Evolutionary conservation across 2,113 vertebrate species (phyloP).

Genomic region (Urocolius indicus): DNA sequence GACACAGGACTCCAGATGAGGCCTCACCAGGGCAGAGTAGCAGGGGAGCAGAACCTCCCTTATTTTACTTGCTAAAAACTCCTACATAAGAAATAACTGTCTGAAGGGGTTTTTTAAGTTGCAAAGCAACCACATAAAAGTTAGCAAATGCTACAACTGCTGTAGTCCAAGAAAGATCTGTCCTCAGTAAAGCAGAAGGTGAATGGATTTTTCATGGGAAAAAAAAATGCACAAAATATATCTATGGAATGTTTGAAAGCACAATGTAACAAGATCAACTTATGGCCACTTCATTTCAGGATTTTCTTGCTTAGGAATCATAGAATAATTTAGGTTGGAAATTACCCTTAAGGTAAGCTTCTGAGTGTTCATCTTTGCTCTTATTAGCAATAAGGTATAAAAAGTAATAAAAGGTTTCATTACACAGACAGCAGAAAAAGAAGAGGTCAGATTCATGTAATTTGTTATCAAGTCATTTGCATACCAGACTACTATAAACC

Average conservation of each 20-base stretch:
- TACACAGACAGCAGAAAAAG: neutral
- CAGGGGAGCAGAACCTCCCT: neutral
- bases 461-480: neutral
- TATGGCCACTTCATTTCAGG: neutral
- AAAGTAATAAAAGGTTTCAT: neutral
- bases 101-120: neutral
- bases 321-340: neutral
- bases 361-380: neutral
- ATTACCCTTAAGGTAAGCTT: neutral
- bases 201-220: neutral
- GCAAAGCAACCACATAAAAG: neutral
- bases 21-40: no score
- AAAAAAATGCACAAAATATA: neutral
- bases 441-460: neutral
- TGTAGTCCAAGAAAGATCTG: neutral
- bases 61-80: neutral
- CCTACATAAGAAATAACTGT: neutral
- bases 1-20: no score
- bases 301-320: neutral
- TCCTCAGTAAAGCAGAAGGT: neutral
- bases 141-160: neutral
- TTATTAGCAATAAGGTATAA: neutral
- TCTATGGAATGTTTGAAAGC: neutral
- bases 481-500: neutral
- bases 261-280: neutral